Evolutionary conservation across 2,113 vertebrate genomes (phyloP), one percentile per base, ranked within the genome.

Genomic region (Passer montanus): DNA sequence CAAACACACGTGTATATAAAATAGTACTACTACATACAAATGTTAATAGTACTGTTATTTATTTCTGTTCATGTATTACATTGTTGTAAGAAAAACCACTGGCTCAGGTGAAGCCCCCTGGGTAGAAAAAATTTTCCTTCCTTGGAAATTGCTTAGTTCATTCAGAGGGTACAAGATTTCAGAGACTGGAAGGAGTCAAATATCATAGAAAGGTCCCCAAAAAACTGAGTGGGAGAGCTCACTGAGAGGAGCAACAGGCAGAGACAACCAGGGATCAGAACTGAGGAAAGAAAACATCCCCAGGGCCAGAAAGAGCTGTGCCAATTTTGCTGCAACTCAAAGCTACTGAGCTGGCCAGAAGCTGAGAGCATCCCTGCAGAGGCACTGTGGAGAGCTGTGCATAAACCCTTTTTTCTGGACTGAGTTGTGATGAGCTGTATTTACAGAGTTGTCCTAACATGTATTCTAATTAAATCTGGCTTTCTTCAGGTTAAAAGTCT

Each of bases 281-380:
- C 52, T 56, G 44, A 91, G 49, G 41, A 87, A 60, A 72, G 46
- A 84, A 86, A 84, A 67, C 35, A 39, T 89, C 69, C 81, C 31
- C 35, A 87, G 77, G 47, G 93, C 52, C 37, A 50, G 44, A 62
- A 55, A 60, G 39, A 46, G 5, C 74, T 79, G 35, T 76, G 74
- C 87, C 95, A 95, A 91, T 56, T 93, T 52, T 94, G 19, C 62
- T 91, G 67, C 31, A 87, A 15, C 85, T 76, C 15, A 27, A 75
- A 89, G 52, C 90, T 95, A 94, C 90, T 72, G 87, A 93, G 74
- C 74, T 96, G 95, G 74, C 90, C 83, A 68, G 84, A 79, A 94
- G 49, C 58, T 93, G 66, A 93, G 74, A 91, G 66, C 62, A 85
- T 49, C 84, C 87, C 91, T 91, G 74, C 78, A 64, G 92, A 89